Base-by-base conservation (phyloP, 2,888 invertebrate species). In the Plebejus argus region DNA sequence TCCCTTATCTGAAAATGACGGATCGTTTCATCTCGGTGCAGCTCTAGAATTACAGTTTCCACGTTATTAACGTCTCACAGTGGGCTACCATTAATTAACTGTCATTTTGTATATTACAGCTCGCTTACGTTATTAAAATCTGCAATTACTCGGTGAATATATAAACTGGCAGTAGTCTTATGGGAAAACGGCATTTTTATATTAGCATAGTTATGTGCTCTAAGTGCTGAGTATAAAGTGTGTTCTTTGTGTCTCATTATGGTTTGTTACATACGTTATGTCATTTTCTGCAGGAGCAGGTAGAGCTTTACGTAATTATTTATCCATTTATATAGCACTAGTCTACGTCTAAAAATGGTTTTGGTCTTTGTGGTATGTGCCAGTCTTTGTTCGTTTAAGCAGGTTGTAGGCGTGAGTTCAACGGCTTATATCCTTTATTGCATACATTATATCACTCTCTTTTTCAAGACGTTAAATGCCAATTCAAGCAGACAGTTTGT, bases 361-460 rank as follows among this genome's bases (percentile, higher is more conserved):
- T n/a, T n/a, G n/a, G n/a, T n/a, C n/a, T 72, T 72, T 45, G 20
- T 72, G 20, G 53, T 85, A 84, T 87, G 81, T 84, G 81, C 80
- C 80, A 58, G 58, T 84, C 74, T 49, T 74, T 74, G 53, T 84
- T 83, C 83, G 85, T 86, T 85, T 85, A 84, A 83, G 81, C 83
- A 77, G 79, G 82, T 81, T 83, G 85, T 85, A 82, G 83, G 83
- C 85, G 88, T 87, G 85, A 87, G 85, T 81, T 81, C 81, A 84
- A 78, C 82, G 83, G 79, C 80, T 83, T 85, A 83, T 85, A 82
- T 83, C 89, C 84, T 88, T 87, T 87, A 86, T 83, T 84, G 82
- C 80, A 79, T 80, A 45, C 78, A 74, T 23, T 74, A 28, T 74
- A 39, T 45, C 10, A 53, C 74, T 53, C 53, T 74, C 23, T 28